Conservation (phyloP, 2,797 vertebrate species). For the Poeciliopsis turneri region DNA sequence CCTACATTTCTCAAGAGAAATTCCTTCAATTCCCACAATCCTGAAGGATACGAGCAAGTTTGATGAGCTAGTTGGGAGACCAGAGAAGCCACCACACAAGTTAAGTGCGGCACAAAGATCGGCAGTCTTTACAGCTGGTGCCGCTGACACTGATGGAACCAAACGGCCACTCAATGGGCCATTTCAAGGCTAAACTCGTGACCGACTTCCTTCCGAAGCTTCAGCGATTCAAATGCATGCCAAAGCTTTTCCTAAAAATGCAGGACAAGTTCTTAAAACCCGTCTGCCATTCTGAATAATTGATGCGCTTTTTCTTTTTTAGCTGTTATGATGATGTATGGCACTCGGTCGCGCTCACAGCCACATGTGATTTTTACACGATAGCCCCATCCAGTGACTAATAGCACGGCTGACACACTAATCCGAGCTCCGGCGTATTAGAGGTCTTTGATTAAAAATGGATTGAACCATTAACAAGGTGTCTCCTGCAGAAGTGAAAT, state of each 20-base stretch:
- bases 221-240: background rate
- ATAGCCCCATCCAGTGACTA: slow-evolving; percentile 16
- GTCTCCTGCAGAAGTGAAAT: slow-evolving; percentile 32
- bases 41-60: background rate
- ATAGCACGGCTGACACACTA: background rate
- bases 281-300: slow-evolving; percentile 3
- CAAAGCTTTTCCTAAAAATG: background rate
- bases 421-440: slow-evolving; percentile 24
- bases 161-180: background rate
- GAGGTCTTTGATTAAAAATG: slow-evolving; percentile 55
- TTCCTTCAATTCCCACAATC: background rate
- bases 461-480: slow-evolving; percentile 32
- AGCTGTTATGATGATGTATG: slow-evolving; percentile 6
- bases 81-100: background rate
- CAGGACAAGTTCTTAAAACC: slow-evolving; percentile 12
- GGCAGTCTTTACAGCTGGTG: background rate
- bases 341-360: background rate
- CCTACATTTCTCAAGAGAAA: background rate
- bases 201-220: background rate
- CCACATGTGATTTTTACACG: slow-evolving; percentile 16
- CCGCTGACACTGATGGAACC: background rate
- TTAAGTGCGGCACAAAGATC: background rate
- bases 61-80: background rate
- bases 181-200: background rate
- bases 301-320: slow-evolving; percentile 3